These are phyloP conservation scores for Sterna hirundo DNA, from an alignment of 2,113 vertebrate species.

Conservation along the genomic window DNA sequence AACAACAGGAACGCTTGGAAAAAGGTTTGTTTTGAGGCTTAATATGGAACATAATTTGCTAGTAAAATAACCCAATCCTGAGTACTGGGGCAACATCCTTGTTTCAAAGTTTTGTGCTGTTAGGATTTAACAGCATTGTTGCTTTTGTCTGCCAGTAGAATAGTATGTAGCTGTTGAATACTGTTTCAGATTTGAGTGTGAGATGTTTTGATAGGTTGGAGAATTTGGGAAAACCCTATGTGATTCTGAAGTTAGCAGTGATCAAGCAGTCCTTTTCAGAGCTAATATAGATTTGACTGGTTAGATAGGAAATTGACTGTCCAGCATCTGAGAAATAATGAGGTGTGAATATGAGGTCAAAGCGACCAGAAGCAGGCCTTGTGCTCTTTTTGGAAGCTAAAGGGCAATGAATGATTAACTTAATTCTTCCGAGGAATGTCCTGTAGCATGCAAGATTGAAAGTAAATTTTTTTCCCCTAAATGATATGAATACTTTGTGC, in stretches of 20 bases:
- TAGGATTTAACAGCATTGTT: not conserved
- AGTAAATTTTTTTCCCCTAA: fast-evolving
- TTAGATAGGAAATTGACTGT: not conserved
- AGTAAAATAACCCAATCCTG: not conserved
- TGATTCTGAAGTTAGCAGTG: not conserved
- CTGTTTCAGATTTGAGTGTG: not conserved
- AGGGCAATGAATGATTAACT: not conserved
- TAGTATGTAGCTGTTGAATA: not conserved
- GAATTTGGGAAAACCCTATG: not conserved
- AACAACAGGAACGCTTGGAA: not conserved
- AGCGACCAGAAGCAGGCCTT: not conserved
- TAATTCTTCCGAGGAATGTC: not conserved
- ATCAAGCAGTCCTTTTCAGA: not conserved
- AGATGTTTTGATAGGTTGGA: not conserved
- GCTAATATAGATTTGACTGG: not conserved
- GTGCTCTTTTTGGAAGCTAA: not conserved
- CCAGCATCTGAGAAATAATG: not conserved
- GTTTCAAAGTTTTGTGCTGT: not conserved
- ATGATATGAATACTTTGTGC: not conserved
- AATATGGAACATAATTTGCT: not conserved
- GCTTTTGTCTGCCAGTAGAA: not conserved
- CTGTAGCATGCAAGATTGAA: not conserved
- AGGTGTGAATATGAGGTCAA: not conserved
- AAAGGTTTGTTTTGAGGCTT: conserved; percentile 57
- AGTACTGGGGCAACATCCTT: not conserved